Evolutionary conservation across 2,113 vertebrate genomes (phyloP), one percentile per base, ranked within the genome.

Genomic region (Callorhinus ursinus): DNA sequence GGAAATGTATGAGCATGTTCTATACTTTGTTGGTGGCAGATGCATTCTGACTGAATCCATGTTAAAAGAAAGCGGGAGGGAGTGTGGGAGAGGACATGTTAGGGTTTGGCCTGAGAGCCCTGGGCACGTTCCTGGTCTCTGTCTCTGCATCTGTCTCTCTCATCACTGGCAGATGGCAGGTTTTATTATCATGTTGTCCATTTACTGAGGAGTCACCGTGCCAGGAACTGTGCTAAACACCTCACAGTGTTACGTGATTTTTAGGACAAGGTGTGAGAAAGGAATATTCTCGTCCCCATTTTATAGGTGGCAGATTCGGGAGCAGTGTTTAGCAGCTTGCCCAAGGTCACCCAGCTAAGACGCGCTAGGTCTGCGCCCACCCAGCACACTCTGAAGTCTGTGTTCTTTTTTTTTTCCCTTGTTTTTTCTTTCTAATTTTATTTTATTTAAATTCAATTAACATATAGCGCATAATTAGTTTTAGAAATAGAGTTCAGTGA

Each of bases 1-100:
- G 5, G 55, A 49, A 36, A 7, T 3, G 0, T 8, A 2, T 1
- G 4, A 18, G 19, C 12, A 31, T n/a, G 21, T 57, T 33, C 46
- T 1, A 2, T 10, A 3, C 36, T 31, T 57, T 3, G 28, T 12
- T 10, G 19, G 55, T 16, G 39, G 12, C 4, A 4, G n/a, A n/a
- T 42, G 6, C 10, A 1, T 61, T 85, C 57, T 42, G 26, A 33
- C 0, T 71, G 18, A 57, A 49, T 57, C 55, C 28, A 22, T 33
- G 13, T 26, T 55, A 31, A 55, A 36, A 33, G 72, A 51, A 57
- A 65, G 22, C 4, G 33, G 55, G 51, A 55, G 7, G 42, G 24
- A 26, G 10, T 2, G 1, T 69, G 51, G 46, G 59, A 15, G 33
- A 67, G 8, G 7, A 4, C 1, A 0, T 8, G n/a, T 39, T 39